Evolutionary conservation across 2,888 invertebrate species (phyloP).

Genomic region (Apantesis nais): DNA sequence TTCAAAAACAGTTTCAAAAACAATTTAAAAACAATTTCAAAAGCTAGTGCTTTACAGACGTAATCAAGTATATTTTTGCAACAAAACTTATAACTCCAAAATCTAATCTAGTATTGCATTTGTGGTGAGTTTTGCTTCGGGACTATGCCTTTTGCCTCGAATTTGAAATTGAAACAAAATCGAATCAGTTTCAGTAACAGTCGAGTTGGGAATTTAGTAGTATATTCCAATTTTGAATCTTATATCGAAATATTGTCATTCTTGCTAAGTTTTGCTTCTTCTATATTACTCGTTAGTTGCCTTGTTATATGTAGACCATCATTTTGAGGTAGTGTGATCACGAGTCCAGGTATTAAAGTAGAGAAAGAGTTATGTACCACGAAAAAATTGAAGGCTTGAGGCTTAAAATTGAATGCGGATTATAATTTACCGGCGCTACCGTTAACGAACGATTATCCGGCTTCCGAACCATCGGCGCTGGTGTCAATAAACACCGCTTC

Average conservation of each 20-base stretch:
- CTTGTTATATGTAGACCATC: too few relatives aligned
- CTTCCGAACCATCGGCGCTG: conserved; percentile 38
- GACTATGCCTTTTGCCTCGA: neutral
- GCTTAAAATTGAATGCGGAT: conserved; percentile 46
- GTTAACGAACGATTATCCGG: conserved; percentile 47
- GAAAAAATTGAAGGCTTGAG: conserved; percentile 21
- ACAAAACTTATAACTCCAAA: neutral
- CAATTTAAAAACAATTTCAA: too few relatives aligned
- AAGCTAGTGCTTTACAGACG: neutral
- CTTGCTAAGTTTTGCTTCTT: neutral
- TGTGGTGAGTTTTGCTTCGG: neutral
- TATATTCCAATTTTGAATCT: neutral
- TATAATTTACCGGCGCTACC: conserved; percentile 44
- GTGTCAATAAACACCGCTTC: conserved; percentile 38
- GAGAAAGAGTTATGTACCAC: conserved; percentile 28
- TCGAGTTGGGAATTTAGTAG: neutral
- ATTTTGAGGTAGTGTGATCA: conserved; percentile 10
- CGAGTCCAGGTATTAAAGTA: conserved; percentile 20
- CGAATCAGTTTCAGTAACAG: neutral
- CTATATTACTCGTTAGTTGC: neutral
- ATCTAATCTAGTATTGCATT: neutral
- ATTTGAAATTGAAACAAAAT: neutral
- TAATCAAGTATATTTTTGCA: neutral
- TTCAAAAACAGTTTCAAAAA: too few relatives aligned
- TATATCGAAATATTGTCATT: neutral